phyloP scores from a whole-genome alignment of 2,888 invertebrate species.

The Agelastica alni region DNA sequence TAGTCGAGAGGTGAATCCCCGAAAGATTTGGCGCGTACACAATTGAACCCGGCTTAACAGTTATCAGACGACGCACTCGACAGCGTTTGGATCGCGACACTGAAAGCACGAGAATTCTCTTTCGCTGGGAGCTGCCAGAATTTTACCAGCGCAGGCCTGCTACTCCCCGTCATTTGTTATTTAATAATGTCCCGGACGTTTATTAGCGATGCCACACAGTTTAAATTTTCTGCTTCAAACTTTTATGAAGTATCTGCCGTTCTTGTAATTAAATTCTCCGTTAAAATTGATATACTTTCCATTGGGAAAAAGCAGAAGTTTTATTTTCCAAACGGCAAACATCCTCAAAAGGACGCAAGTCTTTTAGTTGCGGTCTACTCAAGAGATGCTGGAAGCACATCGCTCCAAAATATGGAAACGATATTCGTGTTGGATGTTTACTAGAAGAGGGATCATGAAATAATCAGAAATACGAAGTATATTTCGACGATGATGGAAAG shows the following conservation, averaged over 20 bases:
- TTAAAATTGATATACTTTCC: not conserved
- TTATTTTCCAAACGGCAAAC: not conserved
- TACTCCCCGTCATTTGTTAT: conserved; percentile 4
- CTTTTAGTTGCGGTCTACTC: too few species aligned
- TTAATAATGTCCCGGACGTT: conserved; percentile 14
- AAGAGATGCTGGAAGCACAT: too few species aligned
- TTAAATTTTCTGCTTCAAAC: conserved; percentile 9
- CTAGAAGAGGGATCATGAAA: too few species aligned
- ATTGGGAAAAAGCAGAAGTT: not conserved
- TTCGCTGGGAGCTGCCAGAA: not conserved
- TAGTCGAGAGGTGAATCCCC: too few species aligned
- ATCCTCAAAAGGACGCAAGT: too few species aligned
- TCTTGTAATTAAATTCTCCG: conserved; percentile 4
- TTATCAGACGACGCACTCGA: too few species aligned
- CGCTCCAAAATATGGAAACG: too few species aligned
- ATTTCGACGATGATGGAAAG: too few species aligned
- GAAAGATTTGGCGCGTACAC: too few species aligned
- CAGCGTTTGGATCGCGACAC: conserved; percentile 13
- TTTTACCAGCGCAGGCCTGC: conserved; percentile 11
- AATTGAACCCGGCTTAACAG: too few species aligned
- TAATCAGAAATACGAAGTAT: too few species aligned
- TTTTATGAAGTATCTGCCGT: conserved; percentile 7
- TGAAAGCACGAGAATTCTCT: conserved; percentile 13
- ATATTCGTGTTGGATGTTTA: too few species aligned
- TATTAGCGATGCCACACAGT: conserved; percentile 9